A percentile compares a stretch with the other conserved stretches of the same genome.
phyloP scores from a whole-genome alignment of 2,888 invertebrate genomes.

The Sarcophaga subvicina region DNA sequence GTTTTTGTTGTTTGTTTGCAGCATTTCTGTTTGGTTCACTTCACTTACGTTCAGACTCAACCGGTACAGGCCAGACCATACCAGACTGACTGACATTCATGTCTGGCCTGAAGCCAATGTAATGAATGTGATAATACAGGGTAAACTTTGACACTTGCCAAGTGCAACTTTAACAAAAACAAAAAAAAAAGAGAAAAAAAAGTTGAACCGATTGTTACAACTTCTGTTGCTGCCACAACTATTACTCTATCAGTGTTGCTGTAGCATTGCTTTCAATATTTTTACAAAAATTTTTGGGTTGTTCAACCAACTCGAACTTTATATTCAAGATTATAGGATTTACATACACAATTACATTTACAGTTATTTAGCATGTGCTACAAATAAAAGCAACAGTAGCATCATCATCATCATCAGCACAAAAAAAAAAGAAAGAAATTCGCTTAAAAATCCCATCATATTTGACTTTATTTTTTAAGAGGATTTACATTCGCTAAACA shows the following conservation, averaged over 20 bases:
- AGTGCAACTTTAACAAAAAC: constrained; percentile 57
- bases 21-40: constrained; percentile 42
- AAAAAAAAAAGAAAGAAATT: constrained; percentile 12
- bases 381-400: constrained; percentile 18
- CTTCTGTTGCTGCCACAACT: constrained; percentile 21
- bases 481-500: constrained; percentile 61
- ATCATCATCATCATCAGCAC: background rate
- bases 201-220: background rate
- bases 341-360: background rate
- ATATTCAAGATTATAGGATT: constrained; percentile 61
- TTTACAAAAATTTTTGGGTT: constrained; percentile 59
- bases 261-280: constrained; percentile 43
- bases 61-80: constrained; percentile 41
- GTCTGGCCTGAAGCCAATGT: constrained; percentile 70
- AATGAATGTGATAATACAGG: constrained; percentile 69
- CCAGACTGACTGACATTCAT: constrained; percentile 69
- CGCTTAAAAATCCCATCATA: constrained; percentile 49
- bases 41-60: constrained; percentile 51
- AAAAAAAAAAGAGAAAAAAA: background rate
- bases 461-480: constrained; percentile 56
- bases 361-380: constrained; percentile 64
- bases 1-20: background rate
- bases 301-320: constrained; percentile 39
- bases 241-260: constrained; percentile 1
- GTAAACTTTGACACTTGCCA: constrained; percentile 70